Evolutionary conservation across 2,888 invertebrate genomes (phyloP).

Genomic region (Poecilus cupreus): DNA sequence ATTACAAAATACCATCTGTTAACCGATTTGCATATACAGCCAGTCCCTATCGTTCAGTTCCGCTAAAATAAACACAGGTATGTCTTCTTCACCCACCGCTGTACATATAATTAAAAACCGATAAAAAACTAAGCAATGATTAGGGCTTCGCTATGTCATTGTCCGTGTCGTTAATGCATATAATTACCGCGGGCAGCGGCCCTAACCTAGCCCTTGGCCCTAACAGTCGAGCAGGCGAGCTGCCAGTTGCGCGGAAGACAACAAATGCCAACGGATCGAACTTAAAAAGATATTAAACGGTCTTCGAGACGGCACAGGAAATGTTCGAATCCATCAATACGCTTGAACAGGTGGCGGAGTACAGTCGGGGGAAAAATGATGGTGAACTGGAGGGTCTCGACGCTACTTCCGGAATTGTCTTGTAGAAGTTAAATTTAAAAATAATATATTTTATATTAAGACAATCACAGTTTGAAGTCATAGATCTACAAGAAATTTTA

Average conservation of each 20-base stretch:
- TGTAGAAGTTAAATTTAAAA: too few relatives aligned
- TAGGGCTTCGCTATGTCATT: conserved; percentile 17
- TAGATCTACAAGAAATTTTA: too few relatives aligned
- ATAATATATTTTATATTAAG: too few relatives aligned
- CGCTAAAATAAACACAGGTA: not conserved
- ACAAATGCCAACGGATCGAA: conserved; percentile 43
- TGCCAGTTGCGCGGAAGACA: conserved; percentile 24
- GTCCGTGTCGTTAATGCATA: conserved; percentile 33
- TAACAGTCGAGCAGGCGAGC: not conserved
- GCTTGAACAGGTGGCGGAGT: conserved; percentile 62
- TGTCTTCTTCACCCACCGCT: not conserved
- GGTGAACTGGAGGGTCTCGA: not conserved
- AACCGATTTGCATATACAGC: not conserved
- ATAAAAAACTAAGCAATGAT: conserved; percentile 10
- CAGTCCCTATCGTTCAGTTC: not conserved
- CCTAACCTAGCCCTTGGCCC: not conserved
- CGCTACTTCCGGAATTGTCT: not conserved
- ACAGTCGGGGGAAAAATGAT: conserved; percentile 25
- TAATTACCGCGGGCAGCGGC: not conserved
- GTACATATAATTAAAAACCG: conserved; percentile 15
- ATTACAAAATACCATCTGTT: not conserved
- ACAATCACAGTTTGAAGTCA: too few relatives aligned
- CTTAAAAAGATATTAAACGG: conserved; percentile 57
- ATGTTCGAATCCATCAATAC: conserved; percentile 63
- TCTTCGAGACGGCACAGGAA: conserved; percentile 60